Base-by-base conservation (phyloP, 2,113 vertebrate genomes). In the Verasper variegatus region DNA sequence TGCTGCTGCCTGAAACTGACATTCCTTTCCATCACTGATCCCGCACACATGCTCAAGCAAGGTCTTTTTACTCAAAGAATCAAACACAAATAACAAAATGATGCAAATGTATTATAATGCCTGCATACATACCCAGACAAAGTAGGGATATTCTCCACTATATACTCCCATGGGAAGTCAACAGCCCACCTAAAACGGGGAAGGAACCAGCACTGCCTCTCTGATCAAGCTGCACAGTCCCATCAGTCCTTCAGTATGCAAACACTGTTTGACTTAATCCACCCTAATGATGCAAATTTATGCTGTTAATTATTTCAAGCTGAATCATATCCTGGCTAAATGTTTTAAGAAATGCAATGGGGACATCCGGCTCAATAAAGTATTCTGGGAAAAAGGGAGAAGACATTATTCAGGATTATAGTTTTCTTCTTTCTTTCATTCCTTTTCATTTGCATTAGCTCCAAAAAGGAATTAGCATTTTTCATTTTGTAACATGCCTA, bases 271-370 rank as follows among this genome's bases (percentile, higher is more conserved):
- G 82, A 92, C 82, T 93, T 90, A 89, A 91, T 90, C 79, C 84
- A 37, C 58, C 27, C 83, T 89, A 94, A 94, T 87, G 83, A 93
- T 93, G 89, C 86, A 92, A 92, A 94, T 94, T 72, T 88, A 92
- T 92, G 88, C 88, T 58, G 74, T 85, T 93, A 92, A 93, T 93
- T 91, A 93, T 92, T 92, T 89, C 80, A 20, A 68, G 79, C 72
- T 73, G 83, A 89, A 90, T 87, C 14, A 55, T 79, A 84, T 77
- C 88, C 67, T 52, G 75, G 63, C 75, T 90, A 84, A 92, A 90
- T 71, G 58, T 82, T 83, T 74, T 72, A 70, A 81, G 58, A 83
- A 80, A 84, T 85, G 88, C 87, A 92, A 79, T 23, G 23, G 86
- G 87, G 85, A 92, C 81, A 42, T 76, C 65, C 67, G 76, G 78